These are phyloP conservation scores for Epinephelus malabaricus DNA, from an alignment of 2,797 vertebrate species.

Conservation along the genomic window DNA sequence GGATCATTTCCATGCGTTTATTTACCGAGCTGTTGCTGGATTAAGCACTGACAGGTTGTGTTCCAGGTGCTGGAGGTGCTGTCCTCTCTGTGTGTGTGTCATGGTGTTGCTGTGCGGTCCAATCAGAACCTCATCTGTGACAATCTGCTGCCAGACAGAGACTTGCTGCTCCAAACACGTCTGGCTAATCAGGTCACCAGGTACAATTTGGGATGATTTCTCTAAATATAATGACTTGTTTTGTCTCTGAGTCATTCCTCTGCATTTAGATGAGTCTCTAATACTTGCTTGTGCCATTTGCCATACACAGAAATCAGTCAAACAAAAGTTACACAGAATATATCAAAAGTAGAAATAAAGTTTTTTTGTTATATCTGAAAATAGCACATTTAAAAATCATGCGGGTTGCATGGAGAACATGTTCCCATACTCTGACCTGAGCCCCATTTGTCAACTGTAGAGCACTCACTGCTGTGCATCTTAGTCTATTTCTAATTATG, in stretches of 20 bases:
- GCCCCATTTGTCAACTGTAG: slow-evolving; percentile 8
- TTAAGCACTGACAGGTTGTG: slow-evolving; percentile 60
- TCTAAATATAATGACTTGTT: neutral
- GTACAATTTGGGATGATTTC: slow-evolving; percentile 76
- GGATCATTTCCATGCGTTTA: slow-evolving; percentile 40
- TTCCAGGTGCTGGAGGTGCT: slow-evolving; percentile 95
- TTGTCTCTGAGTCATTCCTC: neutral
- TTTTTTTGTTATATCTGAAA: neutral
- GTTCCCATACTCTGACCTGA: neutral
- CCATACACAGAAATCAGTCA: neutral
- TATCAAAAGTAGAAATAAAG: neutral
- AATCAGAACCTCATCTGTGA: slow-evolving; percentile 98
- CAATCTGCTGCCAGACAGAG: slow-evolving; percentile 93
- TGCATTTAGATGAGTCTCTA: neutral
- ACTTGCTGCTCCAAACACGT: slow-evolving; percentile 93
- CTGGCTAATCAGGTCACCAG: slow-evolving; percentile 95
- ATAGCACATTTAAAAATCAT: neutral
- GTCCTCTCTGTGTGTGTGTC: slow-evolving; percentile 95
- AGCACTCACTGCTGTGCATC: neutral
- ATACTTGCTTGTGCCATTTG: neutral
- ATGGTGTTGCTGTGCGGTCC: slow-evolving; percentile 93
- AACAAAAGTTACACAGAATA: neutral
- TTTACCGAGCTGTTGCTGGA: slow-evolving; percentile 38
- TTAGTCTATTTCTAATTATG: neutral
- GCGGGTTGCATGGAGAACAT: neutral